Evolutionary conservation across 2,888 invertebrate species (phyloP).

Genomic region (Drosophila trichaetosa): DNA sequence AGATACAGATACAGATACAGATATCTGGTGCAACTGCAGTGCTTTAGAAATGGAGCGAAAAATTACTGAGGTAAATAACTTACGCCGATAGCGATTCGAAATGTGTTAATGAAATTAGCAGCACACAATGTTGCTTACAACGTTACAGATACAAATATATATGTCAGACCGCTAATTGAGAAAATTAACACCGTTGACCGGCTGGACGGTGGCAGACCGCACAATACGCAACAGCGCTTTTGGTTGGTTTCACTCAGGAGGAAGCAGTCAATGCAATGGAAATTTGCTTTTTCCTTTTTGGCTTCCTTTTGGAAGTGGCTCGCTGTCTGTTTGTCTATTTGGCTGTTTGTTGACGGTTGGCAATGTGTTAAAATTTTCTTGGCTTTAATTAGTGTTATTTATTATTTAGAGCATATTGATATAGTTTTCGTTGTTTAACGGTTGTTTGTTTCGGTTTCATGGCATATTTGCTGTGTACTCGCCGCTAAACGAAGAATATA

Average conservation of each 20-base stretch:
- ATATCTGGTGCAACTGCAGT: constrained; percentile 52
- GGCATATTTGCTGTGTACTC: constrained; percentile 50
- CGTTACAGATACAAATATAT: constrained; percentile 64
- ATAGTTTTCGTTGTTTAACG: constrained; percentile 79
- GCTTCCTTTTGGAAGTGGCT: constrained; percentile 45
- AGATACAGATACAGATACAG: constrained; percentile 14
- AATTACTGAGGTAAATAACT: constrained; percentile 55
- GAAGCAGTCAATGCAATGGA: constrained; percentile 41
- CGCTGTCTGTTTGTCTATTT: constrained; percentile 32
- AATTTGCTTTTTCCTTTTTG: constrained; percentile 41
- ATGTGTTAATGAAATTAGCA: constrained; percentile 82
- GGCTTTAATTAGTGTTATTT: constrained; percentile 83
- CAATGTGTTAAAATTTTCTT: constrained; percentile 80
- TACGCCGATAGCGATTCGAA: constrained; percentile 53
- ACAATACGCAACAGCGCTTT: constrained; percentile 67
- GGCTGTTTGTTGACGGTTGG: constrained; percentile 17
- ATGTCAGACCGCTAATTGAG: constrained; percentile 71
- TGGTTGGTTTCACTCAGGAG: constrained; percentile 70
- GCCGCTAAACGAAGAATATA: constrained; percentile 49
- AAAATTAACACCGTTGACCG: constrained; percentile 72
- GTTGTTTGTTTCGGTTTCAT: constrained; percentile 66
- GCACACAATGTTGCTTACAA: constrained; percentile 72
- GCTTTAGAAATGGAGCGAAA: constrained; percentile 39
- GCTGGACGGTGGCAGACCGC: constrained; percentile 26
- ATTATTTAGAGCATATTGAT: constrained; percentile 83